Conservation (phyloP, 2,113 vertebrate genomes). For the Hypanus sabinus region DNA sequence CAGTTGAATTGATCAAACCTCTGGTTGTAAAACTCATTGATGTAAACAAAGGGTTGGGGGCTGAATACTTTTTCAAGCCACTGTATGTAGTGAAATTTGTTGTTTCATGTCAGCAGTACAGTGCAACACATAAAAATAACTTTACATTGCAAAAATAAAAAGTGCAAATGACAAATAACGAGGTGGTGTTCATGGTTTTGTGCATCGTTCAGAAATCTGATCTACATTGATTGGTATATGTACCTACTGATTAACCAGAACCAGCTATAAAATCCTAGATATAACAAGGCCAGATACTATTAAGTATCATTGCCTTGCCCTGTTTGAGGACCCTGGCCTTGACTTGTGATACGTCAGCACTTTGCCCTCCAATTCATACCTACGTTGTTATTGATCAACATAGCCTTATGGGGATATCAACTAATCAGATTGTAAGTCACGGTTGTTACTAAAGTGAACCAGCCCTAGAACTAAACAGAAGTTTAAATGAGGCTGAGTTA, state of each 20-base stretch:
- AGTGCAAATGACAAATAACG: too few species aligned
- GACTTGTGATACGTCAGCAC: slow-evolving; percentile 13
- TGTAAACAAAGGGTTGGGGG: too few species aligned
- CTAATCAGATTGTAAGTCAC: not conserved
- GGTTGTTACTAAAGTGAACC: not conserved
- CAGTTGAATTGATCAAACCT: too few species aligned
- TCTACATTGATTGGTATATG: not conserved
- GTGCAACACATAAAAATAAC: too few species aligned
- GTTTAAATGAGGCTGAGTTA: not conserved
- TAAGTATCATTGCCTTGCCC: slow-evolving; percentile 17
- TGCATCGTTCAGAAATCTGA: too few species aligned
- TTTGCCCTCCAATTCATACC: not conserved
- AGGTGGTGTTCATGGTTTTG: too few species aligned
- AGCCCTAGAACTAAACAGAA: slow-evolving; percentile 10
- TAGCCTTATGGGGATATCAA: not conserved
- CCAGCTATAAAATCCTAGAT: slow-evolving; percentile 17
- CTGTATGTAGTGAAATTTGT: too few species aligned
- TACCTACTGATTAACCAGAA: slow-evolving; percentile 4
- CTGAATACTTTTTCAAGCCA: too few species aligned
- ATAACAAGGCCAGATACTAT: not conserved
- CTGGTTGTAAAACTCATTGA: too few species aligned
- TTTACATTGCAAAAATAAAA: too few species aligned
- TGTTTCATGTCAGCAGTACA: too few species aligned
- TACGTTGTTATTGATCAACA: not conserved
- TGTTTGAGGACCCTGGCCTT: slow-evolving; percentile 30